Percentiles rank a stretch among this genome's conserved stretches.
Evolutionary conservation across 2,888 invertebrate species (phyloP).

Genomic region (Zaprionus lineosus): DNA sequence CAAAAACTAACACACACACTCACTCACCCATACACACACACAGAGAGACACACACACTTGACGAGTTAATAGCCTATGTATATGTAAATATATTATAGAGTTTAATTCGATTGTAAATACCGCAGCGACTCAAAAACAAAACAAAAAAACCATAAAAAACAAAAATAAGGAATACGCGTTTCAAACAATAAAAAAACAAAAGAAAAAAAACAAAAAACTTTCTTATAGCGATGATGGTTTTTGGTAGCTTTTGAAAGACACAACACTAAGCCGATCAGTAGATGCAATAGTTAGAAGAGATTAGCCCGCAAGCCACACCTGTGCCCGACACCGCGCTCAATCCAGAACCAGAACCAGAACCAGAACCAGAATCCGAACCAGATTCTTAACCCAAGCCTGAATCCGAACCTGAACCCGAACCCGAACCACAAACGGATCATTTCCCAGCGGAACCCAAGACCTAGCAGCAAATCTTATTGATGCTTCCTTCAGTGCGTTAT

Average conservation of each 20-base stretch:
- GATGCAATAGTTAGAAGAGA: slow-evolving; percentile 39
- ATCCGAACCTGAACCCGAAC: background rate
- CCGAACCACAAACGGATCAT: slow-evolving; percentile 25
- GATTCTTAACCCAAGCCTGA: background rate
- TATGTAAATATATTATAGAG: slow-evolving; percentile 59
- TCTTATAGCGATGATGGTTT: slow-evolving; percentile 31
- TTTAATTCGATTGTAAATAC: slow-evolving; percentile 66
- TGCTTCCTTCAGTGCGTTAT: slow-evolving; percentile 62
- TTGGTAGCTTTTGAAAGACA: slow-evolving; percentile 42
- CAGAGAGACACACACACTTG: slow-evolving; percentile 15
- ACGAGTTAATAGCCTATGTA: slow-evolving; percentile 52
- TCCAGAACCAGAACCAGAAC: background rate
- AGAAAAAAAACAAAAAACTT: slow-evolving; percentile 23
- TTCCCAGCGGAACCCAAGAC: slow-evolving; percentile 27
- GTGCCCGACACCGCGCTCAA: background rate
- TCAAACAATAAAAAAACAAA: slow-evolving; percentile 4
- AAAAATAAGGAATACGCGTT: background rate
- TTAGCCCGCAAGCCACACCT: slow-evolving; percentile 2
- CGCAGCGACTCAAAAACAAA: slow-evolving; percentile 23
- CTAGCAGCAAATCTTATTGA: slow-evolving; percentile 46
- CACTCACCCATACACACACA: slow-evolving; percentile 9
- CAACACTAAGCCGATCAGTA: slow-evolving; percentile 7
- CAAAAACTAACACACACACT: slow-evolving; percentile 18
- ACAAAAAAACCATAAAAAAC: background rate
- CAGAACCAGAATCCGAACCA: background rate